A percentile compares a stretch with the other conserved stretches of the same genome.
These are phyloP conservation scores for Tauraco erythrolophus DNA, from an alignment of 2,113 vertebrate genomes.

Conservation along the genomic window DNA sequence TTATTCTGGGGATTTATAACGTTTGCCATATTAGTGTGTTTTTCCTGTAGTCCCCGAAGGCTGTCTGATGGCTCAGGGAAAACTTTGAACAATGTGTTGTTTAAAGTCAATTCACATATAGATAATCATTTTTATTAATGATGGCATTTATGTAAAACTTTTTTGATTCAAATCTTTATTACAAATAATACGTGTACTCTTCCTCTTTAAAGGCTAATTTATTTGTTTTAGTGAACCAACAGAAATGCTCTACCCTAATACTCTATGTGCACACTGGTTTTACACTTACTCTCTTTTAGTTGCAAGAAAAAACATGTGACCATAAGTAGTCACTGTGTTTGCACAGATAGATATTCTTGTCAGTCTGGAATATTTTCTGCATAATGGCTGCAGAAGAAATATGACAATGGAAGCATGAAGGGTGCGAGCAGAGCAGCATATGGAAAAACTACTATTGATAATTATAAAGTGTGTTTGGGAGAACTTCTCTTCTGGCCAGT, in stretches of 20 bases:
- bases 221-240: background rate
- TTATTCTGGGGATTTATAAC: constrained; percentile 27
- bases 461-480: background rate
- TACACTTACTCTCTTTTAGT: background rate
- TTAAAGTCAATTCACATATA: background rate
- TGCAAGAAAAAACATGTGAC: background rate
- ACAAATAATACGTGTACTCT: background rate
- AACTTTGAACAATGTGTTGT: background rate
- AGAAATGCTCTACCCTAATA: background rate
- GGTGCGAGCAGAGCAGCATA: background rate
- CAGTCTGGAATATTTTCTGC: background rate
- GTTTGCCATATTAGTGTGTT: constrained; percentile 25
- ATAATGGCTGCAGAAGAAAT: background rate
- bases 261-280: background rate
- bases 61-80: background rate
- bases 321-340: background rate
- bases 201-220: background rate
- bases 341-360: background rate
- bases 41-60: background rate
- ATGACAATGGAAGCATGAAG: background rate
- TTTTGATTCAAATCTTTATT: background rate
- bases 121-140: background rate
- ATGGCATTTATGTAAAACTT: background rate
- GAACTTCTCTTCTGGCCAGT: background rate
- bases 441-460: background rate